These are phyloP conservation scores for Nomada fabriciana DNA, from an alignment of 2,888 invertebrate genomes.

Conservation along the genomic window DNA sequence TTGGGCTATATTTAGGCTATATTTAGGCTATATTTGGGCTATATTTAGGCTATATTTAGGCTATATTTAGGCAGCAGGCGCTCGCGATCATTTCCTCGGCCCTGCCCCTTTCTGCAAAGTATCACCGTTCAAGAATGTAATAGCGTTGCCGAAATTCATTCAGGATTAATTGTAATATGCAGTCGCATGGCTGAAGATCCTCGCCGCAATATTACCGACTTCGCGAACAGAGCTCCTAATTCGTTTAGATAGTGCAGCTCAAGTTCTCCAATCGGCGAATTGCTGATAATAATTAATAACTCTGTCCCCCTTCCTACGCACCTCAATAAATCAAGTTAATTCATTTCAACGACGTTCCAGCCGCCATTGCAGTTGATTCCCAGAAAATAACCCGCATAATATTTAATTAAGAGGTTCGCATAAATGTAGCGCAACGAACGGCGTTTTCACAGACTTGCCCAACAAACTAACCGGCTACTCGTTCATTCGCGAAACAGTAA, in stretches of 20 bases:
- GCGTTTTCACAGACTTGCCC: background rate
- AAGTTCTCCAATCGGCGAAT: too few relatives aligned
- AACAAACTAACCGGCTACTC: background rate
- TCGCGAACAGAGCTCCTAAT: too few relatives aligned
- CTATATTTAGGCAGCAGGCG: too few relatives aligned
- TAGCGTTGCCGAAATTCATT: slow-evolving; percentile 44
- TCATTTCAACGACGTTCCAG: slow-evolving; percentile 18
- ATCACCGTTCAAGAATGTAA: slow-evolving; percentile 22
- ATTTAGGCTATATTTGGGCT: too few relatives aligned
- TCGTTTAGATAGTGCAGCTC: too few relatives aligned
- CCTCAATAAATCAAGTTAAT: slow-evolving; percentile 39
- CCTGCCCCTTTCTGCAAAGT: slow-evolving; percentile 4
- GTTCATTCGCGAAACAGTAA: background rate
- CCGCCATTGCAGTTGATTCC: slow-evolving; percentile 34
- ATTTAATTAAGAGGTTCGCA: slow-evolving; percentile 28
- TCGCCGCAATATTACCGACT: background rate
- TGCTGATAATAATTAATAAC: slow-evolving; percentile 42
- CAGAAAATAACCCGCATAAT: slow-evolving; percentile 27
- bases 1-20: too few relatives aligned
- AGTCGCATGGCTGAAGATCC: slow-evolving; percentile 2
- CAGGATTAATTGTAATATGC: slow-evolving; percentile 47
- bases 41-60: too few relatives aligned
- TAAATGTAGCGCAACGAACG: slow-evolving; percentile 2
- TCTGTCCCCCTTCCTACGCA: too few relatives aligned
- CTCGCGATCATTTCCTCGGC: slow-evolving; percentile 18